Evolutionary conservation across 1,140 invertebrate genomes (phyloP).

Genomic region (Apolygus lucorum): DNA sequence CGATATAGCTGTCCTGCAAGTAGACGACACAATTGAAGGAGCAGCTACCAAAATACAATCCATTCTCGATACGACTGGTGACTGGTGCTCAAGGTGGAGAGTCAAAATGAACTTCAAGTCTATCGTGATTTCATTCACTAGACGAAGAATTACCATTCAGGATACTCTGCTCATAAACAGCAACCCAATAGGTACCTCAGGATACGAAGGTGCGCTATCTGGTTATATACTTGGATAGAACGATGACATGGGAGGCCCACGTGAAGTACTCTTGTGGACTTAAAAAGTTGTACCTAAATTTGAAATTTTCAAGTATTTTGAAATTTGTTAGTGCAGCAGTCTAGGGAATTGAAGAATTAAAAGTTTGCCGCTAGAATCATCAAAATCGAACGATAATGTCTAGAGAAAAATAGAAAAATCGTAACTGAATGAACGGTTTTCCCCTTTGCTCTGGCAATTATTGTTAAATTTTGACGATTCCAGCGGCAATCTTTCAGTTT

Average conservation of each 20-base stretch:
- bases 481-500: no score
- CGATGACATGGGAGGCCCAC: not conserved
- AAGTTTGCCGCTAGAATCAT: no score
- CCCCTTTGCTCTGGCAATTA: no score
- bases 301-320: no score
- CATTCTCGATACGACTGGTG: not conserved
- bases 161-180: not conserved
- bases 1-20: not conserved
- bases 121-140: not conserved
- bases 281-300: no score
- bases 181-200: not conserved
- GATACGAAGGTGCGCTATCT: not conserved
- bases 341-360: no score
- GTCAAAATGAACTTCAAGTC: not conserved
- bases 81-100: not conserved
- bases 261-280: no score
- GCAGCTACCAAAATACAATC: not conserved
- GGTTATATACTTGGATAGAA: not conserved
- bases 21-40: not conserved
- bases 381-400: no score
- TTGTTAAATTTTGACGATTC: no score
- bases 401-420: no score
- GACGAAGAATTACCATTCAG: not conserved
- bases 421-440: no score
- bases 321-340: no score